Percentiles rank a stretch among this genome's conserved stretches.
Conservation (phyloP, 2,888 invertebrate species). For the Scelioninae gen. 2 region DNA sequence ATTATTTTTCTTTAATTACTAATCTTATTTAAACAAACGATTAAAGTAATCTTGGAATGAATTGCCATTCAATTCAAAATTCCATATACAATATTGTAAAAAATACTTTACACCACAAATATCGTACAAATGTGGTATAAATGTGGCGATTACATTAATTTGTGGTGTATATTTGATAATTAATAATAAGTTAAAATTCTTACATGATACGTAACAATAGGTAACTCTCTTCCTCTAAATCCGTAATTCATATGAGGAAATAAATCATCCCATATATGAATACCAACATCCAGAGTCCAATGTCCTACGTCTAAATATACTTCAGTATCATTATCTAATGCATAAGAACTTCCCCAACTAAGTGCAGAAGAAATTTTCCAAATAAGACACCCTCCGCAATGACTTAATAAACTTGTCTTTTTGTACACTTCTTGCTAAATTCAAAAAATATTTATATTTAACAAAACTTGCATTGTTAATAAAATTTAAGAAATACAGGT, state of each 20-base stretch:
- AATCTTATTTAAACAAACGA: no score
- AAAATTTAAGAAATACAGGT: no score
- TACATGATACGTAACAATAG: slow-evolving; percentile 87
- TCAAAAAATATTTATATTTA: background rate
- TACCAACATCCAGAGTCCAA: slow-evolving; percentile 86
- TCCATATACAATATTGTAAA: no score
- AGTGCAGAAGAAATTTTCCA: slow-evolving; percentile 78
- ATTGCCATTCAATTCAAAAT: no score
- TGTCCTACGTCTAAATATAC: slow-evolving; percentile 79
- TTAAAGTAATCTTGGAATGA: no score
- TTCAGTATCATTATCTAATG: slow-evolving; percentile 68
- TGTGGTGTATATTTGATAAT: no score
- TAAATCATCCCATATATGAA: slow-evolving; percentile 81
- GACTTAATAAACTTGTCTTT: slow-evolving; percentile 29
- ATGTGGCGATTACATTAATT: no score
- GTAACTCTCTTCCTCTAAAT: slow-evolving; percentile 84
- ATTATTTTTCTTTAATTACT: no score
- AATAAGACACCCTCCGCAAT: slow-evolving; percentile 68
- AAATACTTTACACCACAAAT: no score
- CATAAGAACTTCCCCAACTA: slow-evolving; percentile 78
- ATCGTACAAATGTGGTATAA: no score
- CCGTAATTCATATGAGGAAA: slow-evolving; percentile 89
- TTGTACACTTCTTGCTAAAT: slow-evolving; percentile 39
- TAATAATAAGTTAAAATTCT: no score
- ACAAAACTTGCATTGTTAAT: no score